phyloP scores from a whole-genome alignment of 2,797 vertebrate genomes.

The Premnoplex brunnescens region DNA sequence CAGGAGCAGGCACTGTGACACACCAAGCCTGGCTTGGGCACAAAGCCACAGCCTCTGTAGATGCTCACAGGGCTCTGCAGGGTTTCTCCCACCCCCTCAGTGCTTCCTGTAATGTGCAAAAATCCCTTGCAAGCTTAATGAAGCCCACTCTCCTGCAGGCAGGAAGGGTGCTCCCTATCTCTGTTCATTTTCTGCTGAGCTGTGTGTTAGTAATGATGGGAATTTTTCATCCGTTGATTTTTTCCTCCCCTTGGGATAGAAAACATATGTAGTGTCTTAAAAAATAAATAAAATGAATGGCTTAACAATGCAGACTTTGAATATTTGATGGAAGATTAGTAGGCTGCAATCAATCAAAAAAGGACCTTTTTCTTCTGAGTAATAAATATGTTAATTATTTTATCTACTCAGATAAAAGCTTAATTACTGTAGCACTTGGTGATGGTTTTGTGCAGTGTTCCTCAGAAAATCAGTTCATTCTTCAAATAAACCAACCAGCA shows the following conservation, averaged over 20 bases:
- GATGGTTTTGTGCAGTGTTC: not conserved
- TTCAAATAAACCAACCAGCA: not conserved
- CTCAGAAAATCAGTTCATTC: not conserved
- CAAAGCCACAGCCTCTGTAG: not conserved
- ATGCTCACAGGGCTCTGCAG: not conserved
- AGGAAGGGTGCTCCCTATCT: not conserved
- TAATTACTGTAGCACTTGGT: not conserved
- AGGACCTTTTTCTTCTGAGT: not conserved
- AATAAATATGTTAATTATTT: constrained; percentile 49
- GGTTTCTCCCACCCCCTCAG: not conserved
- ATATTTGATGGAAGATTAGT: constrained; percentile 5
- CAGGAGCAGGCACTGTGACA: not conserved
- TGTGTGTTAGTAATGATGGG: not conserved
- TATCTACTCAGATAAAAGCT: constrained; percentile 16
- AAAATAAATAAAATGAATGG: constrained; percentile 17
- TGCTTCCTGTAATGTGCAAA: not conserved
- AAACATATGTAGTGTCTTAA: constrained; percentile 29
- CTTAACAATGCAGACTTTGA: not conserved
- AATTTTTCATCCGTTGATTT: constrained; percentile 3
- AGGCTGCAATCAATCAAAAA: constrained; percentile 35
- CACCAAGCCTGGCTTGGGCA: not conserved
- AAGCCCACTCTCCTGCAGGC: not conserved
- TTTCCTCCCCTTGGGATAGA: not conserved
- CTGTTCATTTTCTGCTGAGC: not conserved
- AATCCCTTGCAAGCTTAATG: not conserved